Evolutionary conservation across 35 echinoderm and acorn worm genomes (phyloP).

Genomic region (Strongylocentrotus purpuratus): DNA sequence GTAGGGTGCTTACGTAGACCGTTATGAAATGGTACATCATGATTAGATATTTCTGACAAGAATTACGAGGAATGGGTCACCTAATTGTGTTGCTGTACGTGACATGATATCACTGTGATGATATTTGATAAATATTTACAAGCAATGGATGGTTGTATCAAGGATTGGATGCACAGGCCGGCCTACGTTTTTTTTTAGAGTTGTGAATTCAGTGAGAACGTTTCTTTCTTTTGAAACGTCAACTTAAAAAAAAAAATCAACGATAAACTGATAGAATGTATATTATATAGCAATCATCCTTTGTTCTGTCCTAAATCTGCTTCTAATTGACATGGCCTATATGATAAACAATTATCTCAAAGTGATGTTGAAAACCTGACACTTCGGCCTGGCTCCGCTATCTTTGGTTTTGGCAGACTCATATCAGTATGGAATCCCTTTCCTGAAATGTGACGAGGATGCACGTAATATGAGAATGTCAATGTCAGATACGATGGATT

Average conservation of each 20-base stretch:
- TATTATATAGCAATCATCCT: not conserved
- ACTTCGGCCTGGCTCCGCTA: not conserved
- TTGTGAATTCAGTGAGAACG: not conserved
- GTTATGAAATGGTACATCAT: not conserved
- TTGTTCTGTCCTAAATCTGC: not conserved
- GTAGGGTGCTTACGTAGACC: not conserved
- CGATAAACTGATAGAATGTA: not conserved
- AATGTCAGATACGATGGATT: not conserved
- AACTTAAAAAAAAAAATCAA: not conserved
- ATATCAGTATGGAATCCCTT: not conserved
- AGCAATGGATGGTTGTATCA: not conserved
- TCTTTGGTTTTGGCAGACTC: not conserved
- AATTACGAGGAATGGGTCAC: not conserved
- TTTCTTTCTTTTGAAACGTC: not conserved
- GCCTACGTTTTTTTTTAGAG: not conserved
- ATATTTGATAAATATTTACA: conserved; percentile 15
- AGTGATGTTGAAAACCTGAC: not conserved
- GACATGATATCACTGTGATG: not conserved
- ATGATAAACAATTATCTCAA: not conserved
- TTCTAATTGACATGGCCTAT: not conserved
- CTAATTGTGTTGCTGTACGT: not conserved
- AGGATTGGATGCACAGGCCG: not conserved
- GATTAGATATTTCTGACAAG: not conserved
- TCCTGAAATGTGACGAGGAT: not conserved
- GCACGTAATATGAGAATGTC: not conserved